phyloP scores from a whole-genome alignment of 1,140 invertebrate genomes.

The Rhagoletis zephyria region DNA sequence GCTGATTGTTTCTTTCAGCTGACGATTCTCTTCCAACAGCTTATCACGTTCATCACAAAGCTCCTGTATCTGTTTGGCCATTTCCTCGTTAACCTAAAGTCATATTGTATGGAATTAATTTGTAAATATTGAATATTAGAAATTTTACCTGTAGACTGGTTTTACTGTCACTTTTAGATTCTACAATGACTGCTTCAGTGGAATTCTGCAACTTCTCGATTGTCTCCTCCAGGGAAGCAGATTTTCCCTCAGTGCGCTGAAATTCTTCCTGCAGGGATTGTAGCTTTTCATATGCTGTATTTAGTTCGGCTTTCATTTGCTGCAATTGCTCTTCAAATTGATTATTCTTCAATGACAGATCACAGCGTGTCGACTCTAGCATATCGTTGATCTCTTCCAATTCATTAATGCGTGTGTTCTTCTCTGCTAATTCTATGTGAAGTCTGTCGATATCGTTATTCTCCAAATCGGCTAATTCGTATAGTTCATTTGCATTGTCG shows the following conservation, averaged over 20 bases:
- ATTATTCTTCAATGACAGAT: conserved; percentile 76
- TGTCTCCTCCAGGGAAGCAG: not conserved
- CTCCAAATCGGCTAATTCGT: conserved; percentile 75
- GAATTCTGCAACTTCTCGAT: conserved; percentile 69
- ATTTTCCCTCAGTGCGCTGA: not conserved
- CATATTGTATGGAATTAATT: not conserved
- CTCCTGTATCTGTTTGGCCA: conserved; percentile 70
- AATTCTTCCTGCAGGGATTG: conserved; percentile 47
- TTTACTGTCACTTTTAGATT: conserved; percentile 54
- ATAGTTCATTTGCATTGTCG: not conserved
- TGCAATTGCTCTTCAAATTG: conserved; percentile 76
- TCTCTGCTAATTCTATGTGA: conserved; percentile 67
- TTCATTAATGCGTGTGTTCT: conserved; percentile 65
- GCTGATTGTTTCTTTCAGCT: conserved; percentile 52
- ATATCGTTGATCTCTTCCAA: conserved; percentile 75
- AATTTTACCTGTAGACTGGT: not conserved
- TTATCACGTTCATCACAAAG: conserved; percentile 61
- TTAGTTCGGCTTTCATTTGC: conserved; percentile 55
- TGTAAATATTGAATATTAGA: not conserved
- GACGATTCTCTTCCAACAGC: conserved; percentile 60
- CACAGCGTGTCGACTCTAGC: conserved; percentile 76
- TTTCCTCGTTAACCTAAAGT: conserved; percentile 63
- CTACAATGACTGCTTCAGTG: conserved; percentile 58
- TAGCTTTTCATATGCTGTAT: conserved; percentile 71
- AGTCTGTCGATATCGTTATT: conserved; percentile 46